Evolutionary conservation across 1,140 invertebrate species (phyloP), one percentile per base, ranked within the genome.

Genomic region (Manduca sexta): DNA sequence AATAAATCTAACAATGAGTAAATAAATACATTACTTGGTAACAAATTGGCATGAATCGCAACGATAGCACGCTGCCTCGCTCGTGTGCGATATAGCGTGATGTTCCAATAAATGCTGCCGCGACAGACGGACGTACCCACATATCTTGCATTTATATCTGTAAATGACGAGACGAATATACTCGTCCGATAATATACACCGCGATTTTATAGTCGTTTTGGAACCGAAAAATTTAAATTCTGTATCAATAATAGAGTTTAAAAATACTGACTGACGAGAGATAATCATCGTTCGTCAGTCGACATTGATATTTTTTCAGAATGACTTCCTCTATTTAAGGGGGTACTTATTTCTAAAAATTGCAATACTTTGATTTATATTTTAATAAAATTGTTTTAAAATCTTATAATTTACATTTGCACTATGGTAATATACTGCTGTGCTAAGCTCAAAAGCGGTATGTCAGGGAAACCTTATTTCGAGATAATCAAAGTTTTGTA

Each of bases 71-170:
- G 56, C 48, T 1, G 70, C 62, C 0, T 53, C 45, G 6, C 44
- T 47, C 0, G 75, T 68, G 56, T 86, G 84, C n/a, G 64, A 49
- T 1, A 81, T 51, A 6, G 71, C 56, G 55, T 81, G 67, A 38
- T 86, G 84, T 37, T 86, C 84, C 16, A 86, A 8, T 8, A 86
- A 41, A 29, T 84, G 78, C 40, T 86, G 84, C 0, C 82, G 64
- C 0, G 81, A 82, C 0, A 74, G 62, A 17, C 77, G 72, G 0
- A 78, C 48, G 4, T 68, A 49, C 1, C 56, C 63, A 42, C 84
- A 86, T n/a, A 74, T 33, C 44, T 86, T 86, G 52, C 84, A 86
- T 52, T 72, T 69, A 48, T 86, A 84, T 21, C 78, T 82, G 46
- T 4, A 63, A 41, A n/a, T n/a, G n/a, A n/a, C n/a, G n/a, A n/a